Percentiles rank a stretch among this genome's conserved stretches.
phyloP scores from a whole-genome alignment of 1,140 invertebrate genomes.

The Drosophila tropicalis region DNA sequence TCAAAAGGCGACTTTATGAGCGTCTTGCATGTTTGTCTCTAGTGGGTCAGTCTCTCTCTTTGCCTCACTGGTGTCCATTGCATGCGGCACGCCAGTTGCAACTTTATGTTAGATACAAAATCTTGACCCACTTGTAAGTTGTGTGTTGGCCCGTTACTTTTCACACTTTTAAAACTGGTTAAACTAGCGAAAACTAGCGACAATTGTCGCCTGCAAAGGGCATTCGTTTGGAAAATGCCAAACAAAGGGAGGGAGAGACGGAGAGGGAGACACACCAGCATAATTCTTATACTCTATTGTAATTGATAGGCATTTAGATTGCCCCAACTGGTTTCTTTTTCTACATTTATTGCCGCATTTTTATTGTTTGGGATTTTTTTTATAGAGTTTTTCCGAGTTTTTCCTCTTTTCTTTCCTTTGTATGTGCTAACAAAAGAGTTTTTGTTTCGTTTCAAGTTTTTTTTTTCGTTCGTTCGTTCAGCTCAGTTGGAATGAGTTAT shows the following conservation, averaged over 20 bases:
- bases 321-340: conserved; percentile 70
- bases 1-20: conserved; percentile 45
- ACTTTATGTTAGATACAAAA: conserved; percentile 10
- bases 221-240: conserved; percentile 63
- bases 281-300: conserved; percentile 26
- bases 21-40: background rate
- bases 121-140: conserved; percentile 65
- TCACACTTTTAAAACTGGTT: conserved; percentile 72
- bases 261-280: conserved; percentile 37
- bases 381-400: conserved; percentile 12
- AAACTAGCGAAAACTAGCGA: conserved; percentile 61
- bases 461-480: background rate
- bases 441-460: conserved; percentile 46
- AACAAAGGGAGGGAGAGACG: conserved; percentile 39
- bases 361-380: conserved; percentile 60
- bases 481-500: conserved; percentile 56
- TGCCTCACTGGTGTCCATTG: conserved; percentile 53
- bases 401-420: conserved; percentile 36
- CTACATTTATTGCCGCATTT: conserved; percentile 61
- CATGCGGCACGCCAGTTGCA: conserved; percentile 63
- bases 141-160: conserved; percentile 61
- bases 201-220: conserved; percentile 47
- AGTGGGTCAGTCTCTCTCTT: conserved; percentile 56
- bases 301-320: conserved; percentile 58
- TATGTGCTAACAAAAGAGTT: conserved; percentile 57